Percentiles rank a stretch among this genome's conserved stretches.
Evolutionary conservation across 2,797 vertebrate genomes (phyloP).

Genomic region (Clamator glandarius): DNA sequence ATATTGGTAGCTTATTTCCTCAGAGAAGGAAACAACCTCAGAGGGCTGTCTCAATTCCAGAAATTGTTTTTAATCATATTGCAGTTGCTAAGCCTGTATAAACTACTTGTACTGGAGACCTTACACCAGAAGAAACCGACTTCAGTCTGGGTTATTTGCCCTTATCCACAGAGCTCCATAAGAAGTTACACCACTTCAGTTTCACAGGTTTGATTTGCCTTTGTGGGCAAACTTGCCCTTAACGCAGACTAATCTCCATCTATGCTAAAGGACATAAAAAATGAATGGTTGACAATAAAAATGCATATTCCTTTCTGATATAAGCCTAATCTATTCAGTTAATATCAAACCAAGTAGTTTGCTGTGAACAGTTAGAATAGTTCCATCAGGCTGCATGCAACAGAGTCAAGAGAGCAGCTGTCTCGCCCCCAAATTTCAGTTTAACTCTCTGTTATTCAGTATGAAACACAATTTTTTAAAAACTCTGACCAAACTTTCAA

Average conservation of each 20-base stretch:
- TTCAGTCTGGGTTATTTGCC: slow-evolving; percentile 10
- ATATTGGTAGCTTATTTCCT: neutral
- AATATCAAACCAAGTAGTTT: neutral
- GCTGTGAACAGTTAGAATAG: neutral
- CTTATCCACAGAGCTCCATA: neutral
- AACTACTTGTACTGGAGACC: neutral
- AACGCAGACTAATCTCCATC: neutral
- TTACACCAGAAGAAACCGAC: neutral
- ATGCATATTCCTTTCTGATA: neutral
- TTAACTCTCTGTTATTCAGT: neutral
- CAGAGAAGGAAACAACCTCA: neutral
- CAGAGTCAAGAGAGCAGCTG: neutral
- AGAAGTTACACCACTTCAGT: neutral
- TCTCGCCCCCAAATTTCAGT: accelerated
- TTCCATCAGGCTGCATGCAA: neutral
- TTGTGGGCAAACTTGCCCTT: neutral
- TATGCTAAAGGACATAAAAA: neutral
- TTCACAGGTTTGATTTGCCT: neutral
- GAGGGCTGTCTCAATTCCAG: neutral
- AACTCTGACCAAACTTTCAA: neutral
- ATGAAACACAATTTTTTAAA: neutral
- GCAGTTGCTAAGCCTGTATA: neutral
- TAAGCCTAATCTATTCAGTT: neutral
- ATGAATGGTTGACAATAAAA: neutral
- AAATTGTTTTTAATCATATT: slow-evolving; percentile 13